These are phyloP conservation scores for Oreocharis arfaki DNA, from an alignment of 2,113 vertebrate species.

Conservation along the genomic window DNA sequence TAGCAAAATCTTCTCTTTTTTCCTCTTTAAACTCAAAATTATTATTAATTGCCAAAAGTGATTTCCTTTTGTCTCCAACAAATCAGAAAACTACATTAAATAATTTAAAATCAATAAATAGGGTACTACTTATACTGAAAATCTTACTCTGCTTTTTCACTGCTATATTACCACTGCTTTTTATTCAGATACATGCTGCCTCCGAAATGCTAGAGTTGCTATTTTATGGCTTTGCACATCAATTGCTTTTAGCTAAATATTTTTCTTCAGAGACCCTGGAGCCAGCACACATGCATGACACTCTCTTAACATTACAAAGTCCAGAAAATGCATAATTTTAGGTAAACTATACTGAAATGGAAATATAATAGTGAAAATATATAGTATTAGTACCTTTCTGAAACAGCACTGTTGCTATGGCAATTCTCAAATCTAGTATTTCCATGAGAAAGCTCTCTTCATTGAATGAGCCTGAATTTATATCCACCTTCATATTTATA, in stretches of 20 bases:
- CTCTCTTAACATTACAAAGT: background rate
- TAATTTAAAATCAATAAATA: background rate
- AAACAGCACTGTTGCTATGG: conserved; percentile 17
- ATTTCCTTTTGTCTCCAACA: background rate
- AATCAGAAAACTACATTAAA: background rate
- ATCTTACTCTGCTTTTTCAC: background rate
- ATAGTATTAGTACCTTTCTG: background rate
- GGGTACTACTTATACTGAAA: background rate
- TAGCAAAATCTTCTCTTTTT: background rate
- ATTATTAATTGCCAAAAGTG: background rate
- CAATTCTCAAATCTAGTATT: conserved; percentile 26
- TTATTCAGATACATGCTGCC: background rate
- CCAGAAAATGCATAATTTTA: background rate
- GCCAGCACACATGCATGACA: background rate
- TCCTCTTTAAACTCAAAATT: background rate
- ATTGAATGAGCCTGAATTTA: conserved; percentile 32
- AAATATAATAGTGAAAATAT: background rate
- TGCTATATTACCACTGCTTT: background rate
- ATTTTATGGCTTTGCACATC: background rate
- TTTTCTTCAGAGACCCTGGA: background rate
- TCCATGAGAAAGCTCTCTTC: background rate
- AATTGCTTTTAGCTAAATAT: background rate
- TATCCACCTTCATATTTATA: conserved; percentile 6
- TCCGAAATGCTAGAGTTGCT: background rate
- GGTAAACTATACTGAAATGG: background rate